Base-by-base conservation (phyloP, 1,140 invertebrate genomes). In the Fopius arisanus region DNA sequence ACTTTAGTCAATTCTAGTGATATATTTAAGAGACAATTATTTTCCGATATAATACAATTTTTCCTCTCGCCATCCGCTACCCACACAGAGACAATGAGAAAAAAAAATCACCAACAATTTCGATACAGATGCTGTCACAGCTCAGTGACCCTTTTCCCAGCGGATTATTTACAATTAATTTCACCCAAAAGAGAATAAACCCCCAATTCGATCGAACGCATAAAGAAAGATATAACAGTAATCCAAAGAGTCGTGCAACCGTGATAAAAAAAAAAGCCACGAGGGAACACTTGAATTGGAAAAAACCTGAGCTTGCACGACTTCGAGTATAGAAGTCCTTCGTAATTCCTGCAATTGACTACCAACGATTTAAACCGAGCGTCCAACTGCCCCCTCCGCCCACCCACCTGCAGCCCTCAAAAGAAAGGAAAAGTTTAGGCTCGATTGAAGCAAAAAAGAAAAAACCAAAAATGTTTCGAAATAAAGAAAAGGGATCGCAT, bases 311-410 rank as follows among this genome's bases (percentile, higher is more conserved):
- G 41, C 43, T 70, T 54, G 68, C 68, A 59, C 16, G 29, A 70
- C 28, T 59, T 19, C 28, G 59, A 59, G 23, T 70, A 59, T 16
- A 48, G 10, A 31, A 69, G 67, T 69, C 21, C 67, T 69, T 48
- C 21, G n/a, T 67, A 69, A 54, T 54, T 43, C 43, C 41, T 69
- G 29, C 43, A 69, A 69, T 69, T 69, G 41, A 69, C 48, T 16
- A 43, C 41, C 16, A 3, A 5, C 3, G 16, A n/a, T 43, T 43
- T 43, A n/a, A 12, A 43, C 3, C 14, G 41, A 43, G 41, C 3
- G 7, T 31, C 7, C 7, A 3, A 31, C 2, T 23, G 21, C 21
- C 48, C n/a, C 3, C 3, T 21, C 48, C 48, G 23, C 10, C 23
- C 54, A 59, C 21, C 14, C 19, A 21, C 51, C 1, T 19, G 23